These are phyloP conservation scores for Drosophila paulistorum DNA, from an alignment of 1,140 invertebrate species.

Conservation along the genomic window DNA sequence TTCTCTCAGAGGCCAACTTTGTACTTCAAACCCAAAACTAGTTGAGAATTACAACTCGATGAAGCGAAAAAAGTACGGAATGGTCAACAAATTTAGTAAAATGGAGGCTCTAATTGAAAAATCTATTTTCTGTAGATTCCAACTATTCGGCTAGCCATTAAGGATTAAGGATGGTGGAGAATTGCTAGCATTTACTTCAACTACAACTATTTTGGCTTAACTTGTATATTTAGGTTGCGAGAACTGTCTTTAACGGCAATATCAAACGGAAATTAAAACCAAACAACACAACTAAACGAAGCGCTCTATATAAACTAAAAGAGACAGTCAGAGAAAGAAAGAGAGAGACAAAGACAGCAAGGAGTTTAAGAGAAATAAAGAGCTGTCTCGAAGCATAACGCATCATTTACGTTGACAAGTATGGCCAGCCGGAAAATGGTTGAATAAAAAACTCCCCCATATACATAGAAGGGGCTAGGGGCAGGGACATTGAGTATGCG, in stretches of 20 bases:
- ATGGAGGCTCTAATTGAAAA: no score
- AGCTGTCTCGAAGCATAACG: conserved; percentile 13
- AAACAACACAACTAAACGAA: conserved; percentile 38
- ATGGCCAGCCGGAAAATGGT: conserved; percentile 14
- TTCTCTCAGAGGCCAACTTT: no score
- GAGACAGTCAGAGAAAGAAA: neutral
- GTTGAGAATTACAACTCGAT: neutral
- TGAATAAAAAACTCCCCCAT: conserved; percentile 7
- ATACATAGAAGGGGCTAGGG: no score
- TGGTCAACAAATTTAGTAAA: no score
- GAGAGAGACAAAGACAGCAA: conserved; percentile 24
- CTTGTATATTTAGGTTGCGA: no score
- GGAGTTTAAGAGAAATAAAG: conserved; percentile 35
- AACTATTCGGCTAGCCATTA: no score
- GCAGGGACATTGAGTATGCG: no score
- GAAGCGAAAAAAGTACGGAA: neutral
- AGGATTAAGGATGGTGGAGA: no score
- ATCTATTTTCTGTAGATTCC: no score
- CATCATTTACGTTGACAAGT: conserved; percentile 21
- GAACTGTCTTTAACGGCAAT: neutral
- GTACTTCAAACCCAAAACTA: no score
- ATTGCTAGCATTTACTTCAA: no score
- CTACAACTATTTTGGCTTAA: neutral
- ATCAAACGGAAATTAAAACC: conserved; percentile 52
- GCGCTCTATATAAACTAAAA: neutral